These are phyloP conservation scores for Sigmodon hispidus DNA, from an alignment of 2,113 vertebrate genomes.

Conservation along the genomic window DNA sequence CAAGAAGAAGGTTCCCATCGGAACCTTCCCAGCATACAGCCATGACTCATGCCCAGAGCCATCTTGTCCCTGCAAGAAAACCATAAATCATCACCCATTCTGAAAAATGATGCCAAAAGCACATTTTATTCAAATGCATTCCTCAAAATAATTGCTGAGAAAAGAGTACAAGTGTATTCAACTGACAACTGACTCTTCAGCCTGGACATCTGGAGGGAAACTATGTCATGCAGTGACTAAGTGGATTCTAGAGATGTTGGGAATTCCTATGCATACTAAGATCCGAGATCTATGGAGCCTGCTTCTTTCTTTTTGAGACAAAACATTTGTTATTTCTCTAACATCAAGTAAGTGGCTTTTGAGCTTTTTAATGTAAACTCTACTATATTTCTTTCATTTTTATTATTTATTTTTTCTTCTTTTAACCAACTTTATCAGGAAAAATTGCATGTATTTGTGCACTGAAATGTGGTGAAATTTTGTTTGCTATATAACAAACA, in stretches of 20 bases:
- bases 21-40: constrained; percentile 84
- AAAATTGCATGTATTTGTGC: neutral
- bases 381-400: neutral
- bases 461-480: too few species aligned
- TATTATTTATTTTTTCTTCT: neutral
- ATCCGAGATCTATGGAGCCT: constrained; percentile 7
- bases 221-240: constrained; percentile 63
- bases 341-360: constrained; percentile 11
- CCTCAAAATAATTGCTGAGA: constrained; percentile 83
- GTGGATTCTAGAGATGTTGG: constrained; percentile 70
- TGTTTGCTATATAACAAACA: too few species aligned
- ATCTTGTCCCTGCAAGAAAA: constrained; percentile 87
- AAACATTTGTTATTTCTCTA: neutral
- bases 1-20: constrained; percentile 86
- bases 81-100: constrained; percentile 87
- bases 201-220: constrained; percentile 72
- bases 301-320: constrained; percentile 39
- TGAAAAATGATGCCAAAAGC: constrained; percentile 83
- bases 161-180: constrained; percentile 75
- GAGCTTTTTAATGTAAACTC: constrained; percentile 33
- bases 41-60: constrained; percentile 86
- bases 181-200: constrained; percentile 70
- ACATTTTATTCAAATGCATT: constrained; percentile 86
- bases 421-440: constrained; percentile 21
- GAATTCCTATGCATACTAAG: constrained; percentile 67